These are phyloP conservation scores for Drosophila fuyamai DNA, from an alignment of 1,140 invertebrate genomes.

Conservation along the genomic window DNA sequence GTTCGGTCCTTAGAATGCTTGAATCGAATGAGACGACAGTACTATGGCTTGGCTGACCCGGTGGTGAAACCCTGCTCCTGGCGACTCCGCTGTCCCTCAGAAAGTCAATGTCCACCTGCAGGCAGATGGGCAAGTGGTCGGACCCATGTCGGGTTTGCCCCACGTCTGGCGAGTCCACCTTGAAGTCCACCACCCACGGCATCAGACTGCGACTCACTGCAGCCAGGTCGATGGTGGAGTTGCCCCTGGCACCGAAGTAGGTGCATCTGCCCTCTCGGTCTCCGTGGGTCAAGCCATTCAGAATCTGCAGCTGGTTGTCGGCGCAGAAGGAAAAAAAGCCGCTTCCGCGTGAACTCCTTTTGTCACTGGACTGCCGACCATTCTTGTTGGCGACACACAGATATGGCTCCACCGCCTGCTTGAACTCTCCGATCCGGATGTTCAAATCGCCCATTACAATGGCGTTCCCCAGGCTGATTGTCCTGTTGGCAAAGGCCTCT, in stretches of 20 bases:
- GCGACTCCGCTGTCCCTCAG: background rate
- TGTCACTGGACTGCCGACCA: conserved; percentile 14
- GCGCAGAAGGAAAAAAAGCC: conserved; percentile 9
- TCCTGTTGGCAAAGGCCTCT: background rate
- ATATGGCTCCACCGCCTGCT: conserved; percentile 6
- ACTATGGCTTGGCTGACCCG: background rate
- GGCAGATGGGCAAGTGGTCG: conserved; percentile 27
- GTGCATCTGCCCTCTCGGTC: conserved; percentile 8
- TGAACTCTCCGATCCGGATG: conserved; percentile 19
- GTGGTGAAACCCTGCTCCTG: background rate
- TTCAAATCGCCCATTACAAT: conserved; percentile 25
- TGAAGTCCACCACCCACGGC: conserved; percentile 2
- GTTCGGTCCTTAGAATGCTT: background rate
- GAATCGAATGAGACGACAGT: background rate
- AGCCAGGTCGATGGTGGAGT: conserved; percentile 18
- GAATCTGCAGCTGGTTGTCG: background rate
- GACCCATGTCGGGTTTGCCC: conserved; percentile 10
- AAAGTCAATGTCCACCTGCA: conserved; percentile 1
- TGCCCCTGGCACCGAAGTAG: background rate
- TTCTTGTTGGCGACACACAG: conserved; percentile 16
- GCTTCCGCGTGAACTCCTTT: background rate
- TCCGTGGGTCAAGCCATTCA: conserved; percentile 21
- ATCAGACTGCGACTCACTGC: conserved; percentile 17
- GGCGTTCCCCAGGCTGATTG: background rate
- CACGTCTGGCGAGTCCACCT: conserved; percentile 8